Percentiles rank a stretch among this genome's conserved stretches.
Conservation (phyloP, 2,797 vertebrate genomes). For the Hemibagrus guttatus region DNA sequence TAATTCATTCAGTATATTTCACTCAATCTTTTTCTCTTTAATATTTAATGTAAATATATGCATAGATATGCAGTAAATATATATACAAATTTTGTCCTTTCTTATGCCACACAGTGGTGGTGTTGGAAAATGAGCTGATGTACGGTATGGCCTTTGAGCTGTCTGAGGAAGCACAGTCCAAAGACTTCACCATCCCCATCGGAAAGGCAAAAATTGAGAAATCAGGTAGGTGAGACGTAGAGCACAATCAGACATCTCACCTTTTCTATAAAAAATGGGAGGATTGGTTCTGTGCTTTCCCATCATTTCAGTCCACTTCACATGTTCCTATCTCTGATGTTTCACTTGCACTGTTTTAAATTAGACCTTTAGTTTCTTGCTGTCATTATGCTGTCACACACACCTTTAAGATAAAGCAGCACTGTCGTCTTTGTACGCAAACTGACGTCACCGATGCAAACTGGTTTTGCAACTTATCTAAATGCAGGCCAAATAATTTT, state of each 20-base stretch:
- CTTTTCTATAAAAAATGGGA: not conserved
- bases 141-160: constrained; percentile 95
- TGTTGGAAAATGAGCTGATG: constrained; percentile 94
- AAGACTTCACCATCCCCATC: constrained; percentile 92
- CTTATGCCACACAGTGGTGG: constrained; percentile 78
- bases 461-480: not conserved
- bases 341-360: not conserved
- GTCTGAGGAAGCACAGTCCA: constrained; percentile 85
- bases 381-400: not conserved
- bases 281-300: not conserved
- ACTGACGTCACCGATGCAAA: not conserved
- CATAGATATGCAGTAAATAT: not conserved
- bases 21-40: not conserved
- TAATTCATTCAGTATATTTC: not conserved
- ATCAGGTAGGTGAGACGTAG: constrained; percentile 75
- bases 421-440: not conserved
- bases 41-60: not conserved
- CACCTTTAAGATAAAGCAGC: not conserved
- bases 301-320: not conserved
- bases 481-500: not conserved
- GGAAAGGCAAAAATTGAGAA: constrained; percentile 97
- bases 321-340: not conserved
- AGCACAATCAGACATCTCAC: not conserved
- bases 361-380: not conserved
- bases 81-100: not conserved